Conservation (phyloP, 2,113 vertebrate genomes). For the Thamnaconus septentrionalis region DNA sequence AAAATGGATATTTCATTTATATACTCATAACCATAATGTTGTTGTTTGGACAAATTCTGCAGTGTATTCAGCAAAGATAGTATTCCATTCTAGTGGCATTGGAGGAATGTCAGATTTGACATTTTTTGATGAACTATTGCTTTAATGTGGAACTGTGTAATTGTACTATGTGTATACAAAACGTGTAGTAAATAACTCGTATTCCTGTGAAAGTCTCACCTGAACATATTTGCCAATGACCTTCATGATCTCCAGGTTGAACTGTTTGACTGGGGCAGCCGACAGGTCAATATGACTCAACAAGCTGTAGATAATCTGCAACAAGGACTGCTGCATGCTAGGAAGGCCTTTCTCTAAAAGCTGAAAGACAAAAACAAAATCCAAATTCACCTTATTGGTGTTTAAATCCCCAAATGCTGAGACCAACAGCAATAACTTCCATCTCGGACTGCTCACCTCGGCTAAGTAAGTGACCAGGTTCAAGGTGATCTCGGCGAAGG, state of each 20-base stretch:
- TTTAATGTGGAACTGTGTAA: background rate
- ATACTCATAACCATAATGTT: too few species aligned
- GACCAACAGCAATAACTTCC: background rate
- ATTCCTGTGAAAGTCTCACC: slow-evolving; percentile 72
- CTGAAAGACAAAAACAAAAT: slow-evolving; percentile 66
- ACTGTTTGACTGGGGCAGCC: slow-evolving; percentile 92
- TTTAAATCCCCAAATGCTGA: background rate
- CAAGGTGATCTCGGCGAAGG: slow-evolving; percentile 92
- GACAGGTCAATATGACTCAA: slow-evolving; percentile 95
- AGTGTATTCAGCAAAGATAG: too few species aligned
- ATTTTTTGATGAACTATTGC: too few species aligned
- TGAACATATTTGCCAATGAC: slow-evolving; percentile 98
- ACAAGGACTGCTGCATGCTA: slow-evolving; percentile 94
- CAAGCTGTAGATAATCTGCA: slow-evolving; percentile 96
- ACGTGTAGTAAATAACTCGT: background rate
- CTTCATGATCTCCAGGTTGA: slow-evolving; percentile 99
- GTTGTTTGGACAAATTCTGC: too few species aligned
- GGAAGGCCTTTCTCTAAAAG: slow-evolving; percentile 93
- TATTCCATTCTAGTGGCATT: too few species aligned
- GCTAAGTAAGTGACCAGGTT: slow-evolving; percentile 94
- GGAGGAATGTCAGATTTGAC: too few species aligned
- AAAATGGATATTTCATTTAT: too few species aligned
- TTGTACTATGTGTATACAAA: background rate
- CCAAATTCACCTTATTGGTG: background rate
- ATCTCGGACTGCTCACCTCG: slow-evolving; percentile 78